Conservation (phyloP, 2,113 vertebrate species). For the Antechinus flavipes region DNA sequence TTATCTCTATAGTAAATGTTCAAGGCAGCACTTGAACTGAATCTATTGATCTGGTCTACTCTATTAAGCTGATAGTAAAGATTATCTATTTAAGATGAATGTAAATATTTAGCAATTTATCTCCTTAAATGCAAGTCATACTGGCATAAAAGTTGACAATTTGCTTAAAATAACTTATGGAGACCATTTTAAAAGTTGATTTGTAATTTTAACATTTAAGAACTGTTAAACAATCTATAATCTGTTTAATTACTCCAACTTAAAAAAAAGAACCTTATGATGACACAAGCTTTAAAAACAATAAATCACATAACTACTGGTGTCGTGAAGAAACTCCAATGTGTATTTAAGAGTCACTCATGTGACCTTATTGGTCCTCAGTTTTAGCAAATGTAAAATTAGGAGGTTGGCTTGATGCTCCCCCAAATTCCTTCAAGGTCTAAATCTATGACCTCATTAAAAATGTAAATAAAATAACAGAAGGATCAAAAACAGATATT, state of each 20-base stretch:
- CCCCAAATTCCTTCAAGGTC: not conserved
- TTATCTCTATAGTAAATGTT: not conserved
- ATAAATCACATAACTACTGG: not conserved
- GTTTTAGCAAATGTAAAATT: not conserved
- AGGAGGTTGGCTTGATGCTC: not conserved
- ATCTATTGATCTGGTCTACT: not conserved
- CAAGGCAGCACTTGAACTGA: not conserved
- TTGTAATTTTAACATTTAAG: not conserved
- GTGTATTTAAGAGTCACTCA: not conserved
- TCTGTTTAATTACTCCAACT: not conserved
- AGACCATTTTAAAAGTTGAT: not conserved
- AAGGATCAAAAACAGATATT: not conserved
- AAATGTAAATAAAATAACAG: not conserved
- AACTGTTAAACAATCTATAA: not conserved
- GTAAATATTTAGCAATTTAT: not conserved
- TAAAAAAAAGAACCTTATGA: not conserved
- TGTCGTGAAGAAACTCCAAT: not conserved
- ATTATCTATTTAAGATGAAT: not conserved
- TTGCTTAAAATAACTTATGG: not conserved
- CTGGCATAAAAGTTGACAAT: slow-evolving; percentile 1
- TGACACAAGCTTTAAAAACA: not conserved
- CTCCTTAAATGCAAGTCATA: not conserved
- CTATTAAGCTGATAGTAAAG: not conserved
- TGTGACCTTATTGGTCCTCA: not conserved
- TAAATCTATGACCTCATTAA: not conserved